Evolutionary conservation across 2,888 invertebrate genomes (phyloP).

Genomic region (Anagyrus pseudococci): DNA sequence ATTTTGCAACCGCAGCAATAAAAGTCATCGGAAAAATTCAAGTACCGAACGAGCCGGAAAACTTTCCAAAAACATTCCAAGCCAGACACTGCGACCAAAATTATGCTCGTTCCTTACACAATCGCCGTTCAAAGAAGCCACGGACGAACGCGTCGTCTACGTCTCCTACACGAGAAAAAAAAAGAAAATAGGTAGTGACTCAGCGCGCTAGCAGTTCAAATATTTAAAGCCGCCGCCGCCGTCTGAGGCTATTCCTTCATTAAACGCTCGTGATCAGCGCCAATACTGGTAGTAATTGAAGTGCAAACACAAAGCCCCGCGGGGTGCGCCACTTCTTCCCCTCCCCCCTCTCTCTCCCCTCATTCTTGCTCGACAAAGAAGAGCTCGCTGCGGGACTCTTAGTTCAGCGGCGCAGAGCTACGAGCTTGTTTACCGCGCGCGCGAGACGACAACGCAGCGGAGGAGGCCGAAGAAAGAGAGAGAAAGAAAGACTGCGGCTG

Average conservation of each 20-base stretch:
- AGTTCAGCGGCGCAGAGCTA: neutral
- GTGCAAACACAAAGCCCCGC: slow-evolving; percentile 18
- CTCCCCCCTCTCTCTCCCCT: neutral
- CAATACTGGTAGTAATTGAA: slow-evolving; percentile 21
- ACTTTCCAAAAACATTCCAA: neutral
- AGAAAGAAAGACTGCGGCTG: neutral
- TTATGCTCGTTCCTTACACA: neutral
- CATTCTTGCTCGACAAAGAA: neutral
- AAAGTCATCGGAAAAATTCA: no score
- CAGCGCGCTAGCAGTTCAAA: slow-evolving; percentile 5
- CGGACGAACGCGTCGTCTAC: neutral
- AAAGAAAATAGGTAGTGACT: neutral
- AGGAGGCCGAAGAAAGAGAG: neutral
- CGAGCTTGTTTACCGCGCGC: neutral
- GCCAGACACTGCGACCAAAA: neutral
- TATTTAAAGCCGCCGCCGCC: slow-evolving; percentile 12
- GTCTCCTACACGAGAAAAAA: neutral
- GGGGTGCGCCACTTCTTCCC: no score
- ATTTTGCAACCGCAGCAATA: no score
- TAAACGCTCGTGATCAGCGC: slow-evolving; percentile 21
- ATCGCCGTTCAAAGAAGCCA: neutral
- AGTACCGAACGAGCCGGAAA: no score
- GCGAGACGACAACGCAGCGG: neutral
- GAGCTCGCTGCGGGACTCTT: neutral
- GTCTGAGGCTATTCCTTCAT: neutral